Base-by-base conservation (phyloP, 2,888 invertebrate genomes). In the Neoaliturus tenellus region DNA sequence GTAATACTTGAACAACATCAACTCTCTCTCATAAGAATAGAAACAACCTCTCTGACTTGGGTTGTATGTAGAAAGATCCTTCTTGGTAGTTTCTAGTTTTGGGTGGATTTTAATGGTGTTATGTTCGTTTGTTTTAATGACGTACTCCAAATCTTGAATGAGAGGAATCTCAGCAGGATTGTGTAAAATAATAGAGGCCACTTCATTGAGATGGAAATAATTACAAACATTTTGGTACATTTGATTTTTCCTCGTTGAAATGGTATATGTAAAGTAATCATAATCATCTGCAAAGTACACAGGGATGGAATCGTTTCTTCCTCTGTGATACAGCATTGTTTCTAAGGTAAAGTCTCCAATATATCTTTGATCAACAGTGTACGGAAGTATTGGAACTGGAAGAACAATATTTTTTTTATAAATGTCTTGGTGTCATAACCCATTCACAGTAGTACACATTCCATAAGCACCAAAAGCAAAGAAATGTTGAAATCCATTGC, bases 21-120 rank as follows among this genome's bases (percentile, higher is more conserved):
- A 62, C 62, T 62, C 62, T 17, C 62, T 25, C 17, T 62, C 62
- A 62, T 62, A 17, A 20, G 62, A 62, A 62, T 62, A 62, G 20
- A 28, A 62, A 62, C 62, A 62, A 28, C 62, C 62, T 12, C 62
- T 62, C 31, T 62, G 62, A 28, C 1, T 31, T 1, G 62, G 62
- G 14, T 31, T 62, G 62, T 62, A 62, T 14, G 14, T 31, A 3
- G 14, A 8, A 28, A 62, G 62, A 20, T 62, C 62, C 31, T 62
- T 28, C 25, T 62, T 62, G 28, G 62, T 62, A 14, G 20, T 62
- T 5, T 28, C 62, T 28, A 62, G 62, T 62, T 62, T 62, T 0
- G 62, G 62, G 31, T 14, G 6, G 12, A 62, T 31, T 31, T 62
- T 31, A 6, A 62, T 62, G 31, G 5, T 28, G 28, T 62, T 3